Conservation (phyloP, 2,888 invertebrate genomes). For the Noctua pronuba region DNA sequence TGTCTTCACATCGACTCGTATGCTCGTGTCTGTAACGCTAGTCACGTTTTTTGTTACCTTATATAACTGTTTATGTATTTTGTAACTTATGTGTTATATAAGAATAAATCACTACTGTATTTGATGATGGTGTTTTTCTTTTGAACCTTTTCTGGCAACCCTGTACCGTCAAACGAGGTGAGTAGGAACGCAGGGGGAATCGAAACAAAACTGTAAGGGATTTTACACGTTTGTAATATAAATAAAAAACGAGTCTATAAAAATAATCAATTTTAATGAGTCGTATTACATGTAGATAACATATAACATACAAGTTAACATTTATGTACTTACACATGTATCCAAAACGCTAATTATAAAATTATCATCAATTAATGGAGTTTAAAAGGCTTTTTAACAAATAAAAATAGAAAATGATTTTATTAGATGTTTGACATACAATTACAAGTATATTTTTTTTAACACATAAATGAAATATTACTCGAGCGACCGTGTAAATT, state of each 20-base stretch:
- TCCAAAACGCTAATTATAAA: slow-evolving; percentile 43
- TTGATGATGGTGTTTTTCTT: slow-evolving; percentile 69
- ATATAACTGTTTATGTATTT: slow-evolving; percentile 88
- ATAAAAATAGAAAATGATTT: neutral
- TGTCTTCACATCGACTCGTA: slow-evolving; percentile 68
- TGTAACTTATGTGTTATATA: slow-evolving; percentile 88
- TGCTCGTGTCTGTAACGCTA: slow-evolving; percentile 84
- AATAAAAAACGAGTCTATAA: slow-evolving; percentile 56
- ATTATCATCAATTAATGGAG: slow-evolving; percentile 31
- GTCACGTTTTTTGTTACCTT: slow-evolving; percentile 90
- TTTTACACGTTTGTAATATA: too few species aligned
- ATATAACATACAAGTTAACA: slow-evolving; percentile 72
- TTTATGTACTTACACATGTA: slow-evolving; percentile 61
- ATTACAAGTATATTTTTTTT: slow-evolving; percentile 3
- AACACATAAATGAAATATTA: neutral
- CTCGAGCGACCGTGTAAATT: neutral
- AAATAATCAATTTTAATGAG: slow-evolving; percentile 75
- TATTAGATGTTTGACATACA: slow-evolving; percentile 7
- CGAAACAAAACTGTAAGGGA: too few species aligned
- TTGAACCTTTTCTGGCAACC: slow-evolving; percentile 10
- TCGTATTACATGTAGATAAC: slow-evolving; percentile 63
- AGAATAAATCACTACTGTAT: slow-evolving; percentile 88
- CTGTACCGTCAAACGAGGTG: too few species aligned
- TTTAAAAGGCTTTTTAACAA: slow-evolving; percentile 13
- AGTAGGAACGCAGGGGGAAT: too few species aligned